Percentiles rank a stretch among this genome's conserved stretches.
Conservation (phyloP, 37 sponge, comb jelly and placozoan genomes). For the Petrosia ficiformis region DNA sequence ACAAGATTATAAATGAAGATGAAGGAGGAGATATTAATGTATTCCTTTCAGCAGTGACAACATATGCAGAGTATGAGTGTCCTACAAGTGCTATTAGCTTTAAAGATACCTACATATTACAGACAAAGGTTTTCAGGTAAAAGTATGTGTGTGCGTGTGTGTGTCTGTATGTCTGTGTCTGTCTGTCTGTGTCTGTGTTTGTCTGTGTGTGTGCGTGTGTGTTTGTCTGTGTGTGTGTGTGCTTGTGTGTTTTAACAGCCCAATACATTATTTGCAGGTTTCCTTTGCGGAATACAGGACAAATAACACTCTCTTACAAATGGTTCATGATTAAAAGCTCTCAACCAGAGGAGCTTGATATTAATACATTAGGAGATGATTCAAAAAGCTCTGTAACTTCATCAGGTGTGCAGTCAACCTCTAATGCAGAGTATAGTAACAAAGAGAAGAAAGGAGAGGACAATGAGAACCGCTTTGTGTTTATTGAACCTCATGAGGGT, state of each 20-base stretch:
- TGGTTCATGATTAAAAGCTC: constrained; percentile 43
- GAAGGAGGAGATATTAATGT: constrained; percentile 69
- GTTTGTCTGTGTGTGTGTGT: neutral
- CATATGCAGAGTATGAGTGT: constrained; percentile 72
- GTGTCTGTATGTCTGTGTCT: neutral
- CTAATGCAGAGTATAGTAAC: too few relatives aligned
- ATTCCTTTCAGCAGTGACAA: constrained; percentile 57
- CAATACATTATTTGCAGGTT: constrained; percentile 23
- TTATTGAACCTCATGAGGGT: constrained; percentile 69
- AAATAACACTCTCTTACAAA: constrained; percentile 37
- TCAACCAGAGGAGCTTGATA: neutral
- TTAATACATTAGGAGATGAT: too few relatives aligned
- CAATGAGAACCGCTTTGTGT: constrained; percentile 65
- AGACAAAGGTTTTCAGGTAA: constrained; percentile 78
- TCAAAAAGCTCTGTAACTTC: constrained; percentile 5
- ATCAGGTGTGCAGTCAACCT: constrained; percentile 1
- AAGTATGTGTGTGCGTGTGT: neutral
- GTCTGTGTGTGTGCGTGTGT: neutral
- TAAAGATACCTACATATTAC: constrained; percentile 92
- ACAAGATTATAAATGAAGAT: constrained; percentile 64
- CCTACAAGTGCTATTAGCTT: constrained; percentile 66
- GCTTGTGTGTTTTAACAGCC: neutral
- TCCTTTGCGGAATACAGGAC: constrained; percentile 57
- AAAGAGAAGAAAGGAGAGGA: constrained; percentile 15
- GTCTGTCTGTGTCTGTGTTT: neutral